Base-by-base conservation (phyloP, 2,888 invertebrate species). In the Alentia gelatinosa region DNA sequence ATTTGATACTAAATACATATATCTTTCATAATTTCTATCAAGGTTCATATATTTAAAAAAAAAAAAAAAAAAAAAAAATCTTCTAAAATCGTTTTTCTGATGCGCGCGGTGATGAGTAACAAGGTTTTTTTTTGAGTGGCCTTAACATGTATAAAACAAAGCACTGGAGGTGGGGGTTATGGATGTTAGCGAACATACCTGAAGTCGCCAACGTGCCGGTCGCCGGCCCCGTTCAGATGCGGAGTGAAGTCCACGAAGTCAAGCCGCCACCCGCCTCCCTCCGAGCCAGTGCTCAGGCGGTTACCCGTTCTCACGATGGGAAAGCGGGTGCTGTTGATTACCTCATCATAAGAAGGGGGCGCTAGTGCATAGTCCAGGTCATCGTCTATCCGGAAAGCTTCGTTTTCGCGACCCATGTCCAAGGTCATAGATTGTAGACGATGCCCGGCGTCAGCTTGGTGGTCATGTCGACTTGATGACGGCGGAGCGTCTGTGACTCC, bases 361-460 rank as follows among this genome's bases (percentile, higher is more conserved):
- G 90, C 63, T 23, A 56, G 33, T 23, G 23, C 37, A 42, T 83
- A 90, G 33, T 89, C 91, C 39, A 94, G 93, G 75, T 94, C 94
- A 92, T 97, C 97, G 93, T 97, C 97, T 95, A 97, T 97, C 91
- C 56, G 37, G 90, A 90, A 90, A 9, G 79, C 90, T 19, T 47
- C 79, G 42, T 90, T 90, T 9, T 42, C 83, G 15, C 30, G 89
- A 15, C 42, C 68, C 1, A 89, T 42, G 19, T 9, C 33, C 50
- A 86, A 19, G 56, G 89, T 89, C 56, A 79, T 39, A 1, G 79
- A 35, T 12, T 35, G 37, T 7, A 79, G 79, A 1, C 35, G 15
- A 30, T 26, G 68, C 3, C 68, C 68, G 9, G 79, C 79, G 37
- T 37, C 79, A 37, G 79, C 33, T 7, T 63, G 19, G 30, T 68